A percentile compares a stretch with the other conserved stretches of the same genome.
phyloP scores from a whole-genome alignment of 2,113 vertebrate species.

The Poeciliopsis occidentalis region DNA sequence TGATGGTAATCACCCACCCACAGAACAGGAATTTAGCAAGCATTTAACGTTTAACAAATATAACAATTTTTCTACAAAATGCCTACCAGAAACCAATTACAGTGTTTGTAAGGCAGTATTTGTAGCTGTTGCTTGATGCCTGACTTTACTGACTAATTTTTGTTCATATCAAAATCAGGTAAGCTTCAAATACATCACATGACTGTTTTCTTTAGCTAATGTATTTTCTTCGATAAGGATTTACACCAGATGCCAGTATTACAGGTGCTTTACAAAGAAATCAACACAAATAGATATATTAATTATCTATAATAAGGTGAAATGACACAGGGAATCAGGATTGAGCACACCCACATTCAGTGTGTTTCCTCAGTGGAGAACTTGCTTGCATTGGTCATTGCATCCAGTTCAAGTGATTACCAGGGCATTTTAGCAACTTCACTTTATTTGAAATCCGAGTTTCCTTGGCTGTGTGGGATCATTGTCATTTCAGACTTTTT shows the following conservation, averaged over 20 bases:
- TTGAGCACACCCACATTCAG: not conserved
- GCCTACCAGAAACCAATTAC: constrained; percentile 33
- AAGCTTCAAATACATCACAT: not conserved
- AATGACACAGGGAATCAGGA: not conserved
- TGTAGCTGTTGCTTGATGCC: constrained; percentile 42
- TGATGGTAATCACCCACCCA: constrained; percentile 68
- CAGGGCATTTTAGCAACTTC: no score
- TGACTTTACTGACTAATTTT: constrained; percentile 5
- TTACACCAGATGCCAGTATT: not conserved
- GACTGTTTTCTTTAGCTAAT: not conserved
- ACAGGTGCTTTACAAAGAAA: not conserved
- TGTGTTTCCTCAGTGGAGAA: no score
- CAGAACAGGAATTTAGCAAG: constrained; percentile 63
- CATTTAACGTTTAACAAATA: constrained; percentile 45
- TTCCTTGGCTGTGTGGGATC: no score
- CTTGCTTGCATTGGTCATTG: no score
- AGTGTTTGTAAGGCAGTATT: constrained; percentile 27
- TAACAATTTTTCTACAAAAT: constrained; percentile 19
- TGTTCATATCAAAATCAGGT: not conserved
- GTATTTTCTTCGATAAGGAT: not conserved
- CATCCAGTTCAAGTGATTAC: no score
- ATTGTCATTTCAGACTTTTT: no score
- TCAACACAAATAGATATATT: not conserved
- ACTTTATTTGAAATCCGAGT: no score
- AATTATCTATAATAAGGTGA: not conserved